Percentiles rank a stretch among this genome's conserved stretches.
phyloP scores from a whole-genome alignment of 2,113 vertebrate genomes.

The Rhea americana region DNA sequence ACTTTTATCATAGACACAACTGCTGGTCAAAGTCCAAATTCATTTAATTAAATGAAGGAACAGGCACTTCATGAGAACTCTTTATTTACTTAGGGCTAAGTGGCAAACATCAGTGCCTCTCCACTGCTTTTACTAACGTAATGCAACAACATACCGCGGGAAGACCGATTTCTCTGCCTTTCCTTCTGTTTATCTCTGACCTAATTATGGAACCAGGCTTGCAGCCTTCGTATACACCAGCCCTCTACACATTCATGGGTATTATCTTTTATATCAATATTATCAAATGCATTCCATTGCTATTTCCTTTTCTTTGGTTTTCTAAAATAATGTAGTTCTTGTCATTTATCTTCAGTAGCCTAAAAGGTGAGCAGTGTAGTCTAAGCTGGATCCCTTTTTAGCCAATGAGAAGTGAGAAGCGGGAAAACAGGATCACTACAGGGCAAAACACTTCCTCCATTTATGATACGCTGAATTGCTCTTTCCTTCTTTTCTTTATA shows the following conservation, averaged over 20 bases:
- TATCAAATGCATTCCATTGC: not conserved
- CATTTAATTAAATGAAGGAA: not conserved
- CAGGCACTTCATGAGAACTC: not conserved
- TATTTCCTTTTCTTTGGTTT: not conserved
- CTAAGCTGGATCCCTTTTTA: not conserved
- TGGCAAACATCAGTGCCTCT: not conserved
- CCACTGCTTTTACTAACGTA: not conserved
- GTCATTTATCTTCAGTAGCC: not conserved
- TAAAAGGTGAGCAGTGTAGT: not conserved
- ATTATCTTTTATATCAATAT: not conserved
- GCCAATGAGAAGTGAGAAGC: not conserved
- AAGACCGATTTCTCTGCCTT: not conserved
- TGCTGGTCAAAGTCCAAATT: not conserved
- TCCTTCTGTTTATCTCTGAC: not conserved
- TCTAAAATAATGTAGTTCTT: not conserved
- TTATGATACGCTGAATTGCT: not conserved
- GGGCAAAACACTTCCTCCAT: not conserved
- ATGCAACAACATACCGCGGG: not conserved
- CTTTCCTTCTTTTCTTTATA: fast-evolving
- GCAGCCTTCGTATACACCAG: not conserved
- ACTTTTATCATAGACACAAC: not conserved
- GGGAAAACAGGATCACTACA: not conserved
- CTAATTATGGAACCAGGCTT: not conserved
- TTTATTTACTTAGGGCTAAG: not conserved
- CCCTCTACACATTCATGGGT: not conserved